A percentile compares a stretch with the other conserved stretches of the same genome.
These are phyloP conservation scores for Crocallis elinguaria DNA, from an alignment of 2,888 invertebrate species.

Conservation along the genomic window DNA sequence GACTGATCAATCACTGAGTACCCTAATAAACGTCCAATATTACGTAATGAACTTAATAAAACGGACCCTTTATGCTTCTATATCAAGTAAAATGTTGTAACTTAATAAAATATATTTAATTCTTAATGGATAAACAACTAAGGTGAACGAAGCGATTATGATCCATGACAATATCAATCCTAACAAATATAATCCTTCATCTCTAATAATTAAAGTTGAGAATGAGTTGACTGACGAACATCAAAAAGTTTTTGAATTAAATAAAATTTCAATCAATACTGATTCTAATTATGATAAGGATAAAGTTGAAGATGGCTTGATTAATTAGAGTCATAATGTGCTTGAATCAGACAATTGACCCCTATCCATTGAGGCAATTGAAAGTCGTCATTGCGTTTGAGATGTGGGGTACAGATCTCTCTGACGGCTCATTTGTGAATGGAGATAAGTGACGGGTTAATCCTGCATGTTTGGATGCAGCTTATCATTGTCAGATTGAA, in stretches of 20 bases:
- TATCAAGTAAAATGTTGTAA: conserved; percentile 29
- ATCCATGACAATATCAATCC: not conserved
- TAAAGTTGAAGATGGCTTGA: conserved; percentile 17
- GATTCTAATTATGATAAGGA: not conserved
- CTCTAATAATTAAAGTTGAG: not conserved
- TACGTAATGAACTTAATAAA: conserved; percentile 6
- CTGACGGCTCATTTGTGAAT: conserved; percentile 60
- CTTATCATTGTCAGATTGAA: conserved; percentile 37
- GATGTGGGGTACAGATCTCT: conserved; percentile 59
- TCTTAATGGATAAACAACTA: conserved; percentile 37
- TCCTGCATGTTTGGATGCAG: conserved; percentile 30
- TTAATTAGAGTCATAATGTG: conserved; percentile 28
- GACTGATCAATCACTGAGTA: conserved; percentile 21
- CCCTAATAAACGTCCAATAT: conserved; percentile 1
- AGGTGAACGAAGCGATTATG: conserved; percentile 38
- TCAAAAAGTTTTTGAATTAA: not conserved
- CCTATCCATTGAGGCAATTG: conserved; percentile 65
- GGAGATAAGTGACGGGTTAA: conserved; percentile 39
- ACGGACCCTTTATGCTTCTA: conserved; percentile 19
- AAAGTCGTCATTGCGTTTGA: conserved; percentile 48
- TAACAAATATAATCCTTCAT: not conserved
- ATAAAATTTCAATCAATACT: conserved; percentile 1
- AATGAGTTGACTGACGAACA: not conserved
- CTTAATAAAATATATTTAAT: conserved; percentile 30
- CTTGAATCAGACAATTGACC: conserved; percentile 63